Conservation (phyloP, 2,113 vertebrate species). For the Echinops telfairi region DNA sequence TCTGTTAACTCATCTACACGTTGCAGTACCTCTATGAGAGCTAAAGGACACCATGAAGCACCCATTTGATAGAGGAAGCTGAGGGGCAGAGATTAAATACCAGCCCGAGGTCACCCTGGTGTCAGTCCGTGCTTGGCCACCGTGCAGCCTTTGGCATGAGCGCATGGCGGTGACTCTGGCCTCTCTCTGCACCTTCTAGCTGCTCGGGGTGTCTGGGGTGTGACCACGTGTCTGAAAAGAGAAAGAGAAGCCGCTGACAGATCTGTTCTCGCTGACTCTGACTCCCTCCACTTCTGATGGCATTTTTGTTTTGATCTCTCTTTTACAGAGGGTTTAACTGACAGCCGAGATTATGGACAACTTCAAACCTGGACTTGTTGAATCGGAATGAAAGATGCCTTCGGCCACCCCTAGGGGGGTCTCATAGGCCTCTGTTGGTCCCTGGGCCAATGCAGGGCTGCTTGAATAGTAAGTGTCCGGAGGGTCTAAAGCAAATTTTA, state of each 20-base stretch:
- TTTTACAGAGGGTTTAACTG: not conserved
- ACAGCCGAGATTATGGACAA: constrained; percentile 17
- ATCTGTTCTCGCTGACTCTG: not conserved
- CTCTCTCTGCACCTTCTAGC: not conserved
- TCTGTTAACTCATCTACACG: not conserved
- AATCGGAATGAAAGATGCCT: not conserved
- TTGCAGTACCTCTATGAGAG: not conserved
- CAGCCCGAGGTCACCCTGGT: not conserved
- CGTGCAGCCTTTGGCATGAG: not conserved
- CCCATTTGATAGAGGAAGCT: constrained; percentile 8
- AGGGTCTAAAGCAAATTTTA: not conserved
- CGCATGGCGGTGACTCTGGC: not conserved
- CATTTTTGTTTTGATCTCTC: not conserved
- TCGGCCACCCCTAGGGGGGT: not conserved
- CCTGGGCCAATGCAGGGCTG: not conserved
- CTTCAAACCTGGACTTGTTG: not conserved
- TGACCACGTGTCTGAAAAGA: not conserved
- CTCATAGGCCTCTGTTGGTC: not conserved
- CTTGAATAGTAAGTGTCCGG: not conserved
- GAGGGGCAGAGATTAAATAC: not conserved
- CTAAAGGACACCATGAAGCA: not conserved
- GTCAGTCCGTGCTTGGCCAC: not conserved
- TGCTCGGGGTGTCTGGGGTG: not conserved
- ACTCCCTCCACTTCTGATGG: not conserved
- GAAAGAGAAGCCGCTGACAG: not conserved